Percentiles rank a stretch among this genome's conserved stretches.
phyloP scores from a whole-genome alignment of 2,797 vertebrate species.

The Pangasius macronema region DNA sequence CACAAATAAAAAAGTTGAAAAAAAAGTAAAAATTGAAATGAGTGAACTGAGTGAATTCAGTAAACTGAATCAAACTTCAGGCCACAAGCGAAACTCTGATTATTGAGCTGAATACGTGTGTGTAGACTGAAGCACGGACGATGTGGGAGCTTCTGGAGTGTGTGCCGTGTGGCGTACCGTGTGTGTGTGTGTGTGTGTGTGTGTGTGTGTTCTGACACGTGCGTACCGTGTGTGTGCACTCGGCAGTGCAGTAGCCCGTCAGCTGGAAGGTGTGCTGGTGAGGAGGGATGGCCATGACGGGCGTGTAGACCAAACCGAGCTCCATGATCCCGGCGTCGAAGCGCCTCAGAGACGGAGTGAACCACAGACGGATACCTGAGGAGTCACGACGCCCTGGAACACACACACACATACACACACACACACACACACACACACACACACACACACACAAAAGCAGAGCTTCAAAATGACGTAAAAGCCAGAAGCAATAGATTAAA shows the following conservation, averaged over 20 bases:
- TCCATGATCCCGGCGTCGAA: conserved; percentile 93
- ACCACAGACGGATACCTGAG: conserved; percentile 90
- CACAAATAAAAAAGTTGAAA: too few relatives aligned
- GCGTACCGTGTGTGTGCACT: conserved; percentile 84
- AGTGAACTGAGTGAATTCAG: neutral
- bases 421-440: neutral
- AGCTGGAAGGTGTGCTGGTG: conserved; percentile 78
- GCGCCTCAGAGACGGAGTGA: conserved; percentile 79
- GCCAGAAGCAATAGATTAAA: neutral
- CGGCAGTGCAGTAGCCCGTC: conserved; percentile 88
- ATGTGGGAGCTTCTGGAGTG: neutral
- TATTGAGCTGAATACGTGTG: too few relatives aligned
- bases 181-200: conserved; percentile 75
- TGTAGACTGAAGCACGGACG: neutral
- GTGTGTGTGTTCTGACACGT: too few relatives aligned
- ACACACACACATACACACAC: conserved; percentile 8
- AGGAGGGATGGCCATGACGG: conserved; percentile 92
- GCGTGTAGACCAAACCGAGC: conserved; percentile 92
- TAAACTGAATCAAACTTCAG: neutral
- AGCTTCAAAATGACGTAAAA: neutral
- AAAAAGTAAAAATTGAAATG: neutral
- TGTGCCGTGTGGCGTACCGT: conserved; percentile 80
- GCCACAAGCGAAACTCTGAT: neutral
- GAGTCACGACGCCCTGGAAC: conserved; percentile 80
- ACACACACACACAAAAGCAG: neutral